Evolutionary conservation across 2,888 invertebrate species (phyloP).

Genomic region (Noctua janthe): DNA sequence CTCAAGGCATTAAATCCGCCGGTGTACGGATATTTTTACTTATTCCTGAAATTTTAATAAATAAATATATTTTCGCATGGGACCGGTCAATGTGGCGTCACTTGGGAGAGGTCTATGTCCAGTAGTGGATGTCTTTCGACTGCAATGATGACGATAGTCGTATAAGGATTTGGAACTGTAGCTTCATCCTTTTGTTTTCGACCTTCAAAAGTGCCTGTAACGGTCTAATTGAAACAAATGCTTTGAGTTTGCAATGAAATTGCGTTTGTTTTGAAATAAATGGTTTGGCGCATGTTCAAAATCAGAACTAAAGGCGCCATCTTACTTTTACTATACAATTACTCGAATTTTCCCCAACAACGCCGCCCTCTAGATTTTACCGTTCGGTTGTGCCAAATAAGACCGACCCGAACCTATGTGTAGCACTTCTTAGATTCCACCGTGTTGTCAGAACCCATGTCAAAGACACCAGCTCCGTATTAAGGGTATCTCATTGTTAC

Average conservation of each 20-base stretch:
- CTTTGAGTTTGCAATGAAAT: too few species aligned
- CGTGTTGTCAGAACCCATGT: slow-evolving; percentile 60
- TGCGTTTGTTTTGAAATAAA: too few species aligned
- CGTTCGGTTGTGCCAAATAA: background rate
- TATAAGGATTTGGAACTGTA: too few species aligned
- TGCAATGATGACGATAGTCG: too few species aligned
- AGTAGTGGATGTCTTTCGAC: too few species aligned
- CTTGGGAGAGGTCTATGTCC: too few species aligned
- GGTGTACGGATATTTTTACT: background rate
- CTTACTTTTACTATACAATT: background rate
- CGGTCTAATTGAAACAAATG: background rate
- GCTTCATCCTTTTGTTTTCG: background rate
- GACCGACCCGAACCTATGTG: background rate
- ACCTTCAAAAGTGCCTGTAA: background rate
- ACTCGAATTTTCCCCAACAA: background rate
- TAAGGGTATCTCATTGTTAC: slow-evolving; percentile 57
- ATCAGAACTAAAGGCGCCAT: background rate
- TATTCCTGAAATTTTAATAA: background rate
- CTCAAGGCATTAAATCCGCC: background rate
- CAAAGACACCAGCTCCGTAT: slow-evolving; percentile 50
- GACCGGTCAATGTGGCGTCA: too few species aligned
- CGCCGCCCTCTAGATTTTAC: background rate
- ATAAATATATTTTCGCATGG: background rate
- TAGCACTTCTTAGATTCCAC: slow-evolving; percentile 47
- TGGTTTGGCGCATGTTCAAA: background rate